phyloP scores from a whole-genome alignment of 2,113 vertebrate genomes.

The Hippolais icterina region DNA sequence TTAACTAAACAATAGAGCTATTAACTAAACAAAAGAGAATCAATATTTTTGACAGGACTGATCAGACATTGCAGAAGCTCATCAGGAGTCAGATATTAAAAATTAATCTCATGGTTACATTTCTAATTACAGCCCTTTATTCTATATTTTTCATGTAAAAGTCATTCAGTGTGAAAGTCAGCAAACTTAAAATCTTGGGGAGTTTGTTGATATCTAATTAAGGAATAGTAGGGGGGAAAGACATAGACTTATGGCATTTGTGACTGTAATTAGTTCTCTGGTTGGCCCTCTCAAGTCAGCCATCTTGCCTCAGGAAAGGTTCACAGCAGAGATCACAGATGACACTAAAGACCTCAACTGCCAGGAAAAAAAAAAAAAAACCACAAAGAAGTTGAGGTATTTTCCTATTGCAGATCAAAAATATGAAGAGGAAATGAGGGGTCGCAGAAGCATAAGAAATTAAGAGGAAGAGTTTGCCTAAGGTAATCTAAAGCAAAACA shows the following conservation, averaged over 20 bases:
- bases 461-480: not conserved
- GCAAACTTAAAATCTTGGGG: not conserved
- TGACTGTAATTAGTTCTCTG: not conserved
- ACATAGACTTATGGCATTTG: not conserved
- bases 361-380: not conserved
- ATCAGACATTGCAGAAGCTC: not conserved
- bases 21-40: not conserved
- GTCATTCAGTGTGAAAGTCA: not conserved
- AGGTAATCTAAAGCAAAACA: not conserved
- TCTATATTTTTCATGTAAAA: not conserved
- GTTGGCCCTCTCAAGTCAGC: not conserved
- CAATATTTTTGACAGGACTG: not conserved
- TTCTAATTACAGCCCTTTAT: not conserved
- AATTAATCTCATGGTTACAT: not conserved
- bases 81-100: not conserved
- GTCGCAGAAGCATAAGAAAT: not conserved
- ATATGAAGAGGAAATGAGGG: rapidly evolving
- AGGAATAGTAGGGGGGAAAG: not conserved
- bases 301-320: not conserved
- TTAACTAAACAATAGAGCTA: not conserved
- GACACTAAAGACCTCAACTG: not conserved
- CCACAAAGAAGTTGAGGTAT: not conserved
- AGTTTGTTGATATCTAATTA: not conserved
- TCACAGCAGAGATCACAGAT: not conserved
- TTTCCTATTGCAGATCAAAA: not conserved